Conservation (phyloP, 1,140 invertebrate species). For the Drosophila asahinai region DNA sequence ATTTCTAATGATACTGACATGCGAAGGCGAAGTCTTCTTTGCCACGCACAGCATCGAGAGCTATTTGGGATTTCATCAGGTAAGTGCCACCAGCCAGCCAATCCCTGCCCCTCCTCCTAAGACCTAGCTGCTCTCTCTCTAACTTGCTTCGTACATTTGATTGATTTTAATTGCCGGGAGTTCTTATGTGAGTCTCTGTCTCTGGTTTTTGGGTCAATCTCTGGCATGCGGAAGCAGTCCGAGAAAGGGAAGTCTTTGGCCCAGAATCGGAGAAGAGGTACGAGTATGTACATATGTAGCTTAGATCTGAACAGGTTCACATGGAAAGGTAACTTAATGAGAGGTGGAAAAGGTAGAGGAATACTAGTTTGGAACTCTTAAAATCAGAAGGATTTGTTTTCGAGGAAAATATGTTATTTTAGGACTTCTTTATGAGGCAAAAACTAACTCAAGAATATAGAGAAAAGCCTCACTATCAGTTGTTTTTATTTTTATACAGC, state of each 20-base stretch:
- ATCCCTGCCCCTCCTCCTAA: slow-evolving; percentile 4
- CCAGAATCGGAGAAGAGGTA: neutral
- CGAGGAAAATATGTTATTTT: no score
- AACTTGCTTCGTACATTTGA: slow-evolving; percentile 47
- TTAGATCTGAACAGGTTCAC: neutral
- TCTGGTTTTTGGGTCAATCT: slow-evolving; percentile 53
- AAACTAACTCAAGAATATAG: no score
- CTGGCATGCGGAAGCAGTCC: slow-evolving; percentile 41
- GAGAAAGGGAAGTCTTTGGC: slow-evolving; percentile 19
- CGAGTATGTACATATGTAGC: neutral
- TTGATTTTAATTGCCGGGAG: slow-evolving; percentile 76
- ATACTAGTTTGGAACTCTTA: no score
- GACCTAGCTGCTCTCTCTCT: neutral
- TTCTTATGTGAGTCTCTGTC: slow-evolving; percentile 1
- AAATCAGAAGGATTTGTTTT: no score
- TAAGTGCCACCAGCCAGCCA: slow-evolving; percentile 86
- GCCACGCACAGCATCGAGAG: slow-evolving; percentile 99
- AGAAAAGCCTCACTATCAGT: no score
- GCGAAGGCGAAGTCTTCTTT: slow-evolving; percentile 99
- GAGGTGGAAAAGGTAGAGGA: no score
- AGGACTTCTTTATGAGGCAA: no score
- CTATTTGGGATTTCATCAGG: slow-evolving; percentile 99
- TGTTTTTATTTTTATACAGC: no score
- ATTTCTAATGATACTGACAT: slow-evolving; percentile 98
- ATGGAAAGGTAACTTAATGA: neutral